Conservation (phyloP, 2,888 invertebrate species). For the Protodeltote pygarga region DNA sequence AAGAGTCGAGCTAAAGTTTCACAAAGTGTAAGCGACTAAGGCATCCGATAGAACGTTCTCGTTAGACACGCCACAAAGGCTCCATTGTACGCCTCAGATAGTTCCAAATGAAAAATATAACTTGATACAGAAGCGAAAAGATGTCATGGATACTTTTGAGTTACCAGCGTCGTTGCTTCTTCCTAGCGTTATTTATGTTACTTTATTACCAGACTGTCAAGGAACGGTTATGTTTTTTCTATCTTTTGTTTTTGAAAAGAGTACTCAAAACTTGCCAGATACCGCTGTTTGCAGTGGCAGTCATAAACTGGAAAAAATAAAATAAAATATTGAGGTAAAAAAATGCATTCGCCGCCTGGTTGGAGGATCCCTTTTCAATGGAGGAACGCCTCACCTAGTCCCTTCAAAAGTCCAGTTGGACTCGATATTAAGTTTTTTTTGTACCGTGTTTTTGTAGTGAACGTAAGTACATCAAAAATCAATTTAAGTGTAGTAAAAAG, state of each 20-base stretch:
- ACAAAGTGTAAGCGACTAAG: slow-evolving; percentile 53
- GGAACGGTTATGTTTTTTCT: background rate
- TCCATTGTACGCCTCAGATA: slow-evolving; percentile 52
- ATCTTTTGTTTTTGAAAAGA: no score
- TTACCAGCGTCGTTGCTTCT: background rate
- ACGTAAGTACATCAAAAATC: slow-evolving; percentile 27
- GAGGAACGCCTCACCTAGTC: no score
- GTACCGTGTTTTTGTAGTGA: background rate
- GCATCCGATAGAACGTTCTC: slow-evolving; percentile 55
- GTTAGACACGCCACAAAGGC: slow-evolving; percentile 51
- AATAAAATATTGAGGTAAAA: no score
- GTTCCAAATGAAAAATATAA: slow-evolving; percentile 52
- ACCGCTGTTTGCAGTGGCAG: no score
- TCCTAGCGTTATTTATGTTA: background rate
- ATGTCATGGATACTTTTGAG: slow-evolving; percentile 37
- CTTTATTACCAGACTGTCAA: no score
- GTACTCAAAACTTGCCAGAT: no score
- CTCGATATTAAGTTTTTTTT: background rate
- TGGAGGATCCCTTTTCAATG: no score
- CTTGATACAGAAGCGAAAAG: no score
- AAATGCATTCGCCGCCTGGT: no score
- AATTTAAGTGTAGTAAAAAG: slow-evolving; percentile 45
- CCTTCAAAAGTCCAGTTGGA: background rate
- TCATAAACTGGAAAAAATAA: no score
- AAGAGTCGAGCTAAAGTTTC: slow-evolving; percentile 50